Conservation (phyloP, 2,797 vertebrate species). For the Esox masquinongy region DNA sequence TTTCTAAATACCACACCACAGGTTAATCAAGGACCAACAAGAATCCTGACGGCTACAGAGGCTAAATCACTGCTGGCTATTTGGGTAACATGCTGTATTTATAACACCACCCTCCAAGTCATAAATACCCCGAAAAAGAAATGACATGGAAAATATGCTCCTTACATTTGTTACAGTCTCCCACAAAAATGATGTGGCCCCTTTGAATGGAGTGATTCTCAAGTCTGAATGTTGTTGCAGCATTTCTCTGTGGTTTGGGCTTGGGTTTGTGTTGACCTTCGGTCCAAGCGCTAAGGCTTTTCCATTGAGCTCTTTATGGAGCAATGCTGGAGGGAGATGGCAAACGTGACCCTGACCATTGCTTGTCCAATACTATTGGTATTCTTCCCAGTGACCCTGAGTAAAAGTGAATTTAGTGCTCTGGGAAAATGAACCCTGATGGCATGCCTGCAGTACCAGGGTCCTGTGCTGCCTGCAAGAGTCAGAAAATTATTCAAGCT, state of each 20-base stretch:
- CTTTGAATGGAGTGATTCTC: background rate
- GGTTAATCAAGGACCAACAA: constrained; percentile 47
- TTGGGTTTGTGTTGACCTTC: background rate
- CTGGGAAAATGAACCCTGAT: background rate
- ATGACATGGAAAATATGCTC: background rate
- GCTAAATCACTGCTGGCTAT: constrained; percentile 35
- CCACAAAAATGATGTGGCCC: background rate
- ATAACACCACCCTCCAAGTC: constrained; percentile 6
- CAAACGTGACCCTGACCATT: constrained; percentile 4
- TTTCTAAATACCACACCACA: constrained; percentile 40
- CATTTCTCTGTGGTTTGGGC: background rate
- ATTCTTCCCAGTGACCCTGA: background rate
- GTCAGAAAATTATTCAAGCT: background rate
- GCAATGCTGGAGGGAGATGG: constrained; percentile 1
- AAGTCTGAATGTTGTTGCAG: background rate
- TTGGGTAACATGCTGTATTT: constrained; percentile 28
- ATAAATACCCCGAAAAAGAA: constrained; percentile 6
- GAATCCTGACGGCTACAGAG: constrained; percentile 42
- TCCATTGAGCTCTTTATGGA: background rate
- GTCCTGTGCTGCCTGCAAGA: background rate
- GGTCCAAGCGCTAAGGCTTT: constrained; percentile 2
- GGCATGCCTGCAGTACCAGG: background rate
- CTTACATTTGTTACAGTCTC: background rate
- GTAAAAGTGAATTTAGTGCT: constrained; percentile 4
- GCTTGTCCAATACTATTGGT: constrained; percentile 4